A percentile compares a stretch with the other conserved stretches of the same genome.
Evolutionary conservation across 2,888 invertebrate genomes (phyloP).

Genomic region (Drosophila rubida): DNA sequence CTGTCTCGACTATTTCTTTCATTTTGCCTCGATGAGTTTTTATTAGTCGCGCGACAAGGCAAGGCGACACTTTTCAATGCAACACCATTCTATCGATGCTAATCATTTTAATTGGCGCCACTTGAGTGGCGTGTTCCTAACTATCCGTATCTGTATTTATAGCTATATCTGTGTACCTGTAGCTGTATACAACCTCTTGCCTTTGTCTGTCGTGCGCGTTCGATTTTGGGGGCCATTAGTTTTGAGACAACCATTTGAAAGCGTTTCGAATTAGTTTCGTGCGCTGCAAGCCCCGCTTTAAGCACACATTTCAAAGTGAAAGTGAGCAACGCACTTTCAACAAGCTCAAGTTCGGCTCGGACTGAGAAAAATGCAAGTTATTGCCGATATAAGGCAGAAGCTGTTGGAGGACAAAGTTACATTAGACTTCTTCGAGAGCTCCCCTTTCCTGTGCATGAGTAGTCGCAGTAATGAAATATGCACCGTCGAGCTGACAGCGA

Average conservation of each 20-base stretch:
- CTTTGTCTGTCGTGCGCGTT: conserved; percentile 16
- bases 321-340: conserved; percentile 62
- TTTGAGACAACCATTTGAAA: conserved; percentile 72
- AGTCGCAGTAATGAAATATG: conserved; percentile 56
- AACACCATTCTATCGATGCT: conserved; percentile 67
- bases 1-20: conserved; percentile 28
- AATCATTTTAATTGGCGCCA: conserved; percentile 80
- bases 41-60: conserved; percentile 36
- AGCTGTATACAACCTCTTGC: neutral
- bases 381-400: conserved; percentile 2
- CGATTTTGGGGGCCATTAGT: conserved; percentile 69
- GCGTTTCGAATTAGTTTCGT: conserved; percentile 74
- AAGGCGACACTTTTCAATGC: conserved; percentile 56
- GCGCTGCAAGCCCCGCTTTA: conserved; percentile 58
- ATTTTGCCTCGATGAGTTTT: conserved; percentile 5
- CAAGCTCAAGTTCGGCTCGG: conserved; percentile 20
- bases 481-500: conserved; percentile 58
- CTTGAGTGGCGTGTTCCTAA: conserved; percentile 54
- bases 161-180: conserved; percentile 1
- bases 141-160: conserved; percentile 12
- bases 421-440: neutral
- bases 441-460: conserved; percentile 46
- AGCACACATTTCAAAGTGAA: conserved; percentile 57
- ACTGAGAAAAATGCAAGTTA: neutral
- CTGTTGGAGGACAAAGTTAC: neutral